Evolutionary conservation across 2,113 vertebrate genomes (phyloP).

Genomic region (Trochalopteron elliotii): DNA sequence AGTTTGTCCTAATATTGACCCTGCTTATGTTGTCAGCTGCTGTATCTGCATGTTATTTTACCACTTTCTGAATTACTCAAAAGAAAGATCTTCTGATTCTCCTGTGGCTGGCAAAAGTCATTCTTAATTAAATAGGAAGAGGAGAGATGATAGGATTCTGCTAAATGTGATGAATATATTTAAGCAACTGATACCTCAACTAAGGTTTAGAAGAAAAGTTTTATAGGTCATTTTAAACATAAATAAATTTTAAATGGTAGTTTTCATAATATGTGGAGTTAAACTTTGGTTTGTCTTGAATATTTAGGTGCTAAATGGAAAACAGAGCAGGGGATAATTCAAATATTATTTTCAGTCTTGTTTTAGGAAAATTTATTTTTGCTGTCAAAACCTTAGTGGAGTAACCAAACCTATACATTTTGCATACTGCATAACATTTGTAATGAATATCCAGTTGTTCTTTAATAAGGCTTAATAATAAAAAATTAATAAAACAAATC

Average conservation of each 20-base stretch:
- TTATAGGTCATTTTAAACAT: constrained; percentile 54
- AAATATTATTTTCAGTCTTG: constrained; percentile 8
- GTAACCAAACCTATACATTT: neutral
- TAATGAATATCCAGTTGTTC: neutral
- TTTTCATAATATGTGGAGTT: constrained; percentile 61
- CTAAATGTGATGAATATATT: constrained; percentile 69
- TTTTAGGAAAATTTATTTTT: constrained; percentile 22
- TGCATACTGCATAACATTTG: neutral
- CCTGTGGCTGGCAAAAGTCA: constrained; percentile 60
- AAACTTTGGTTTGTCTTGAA: constrained; percentile 65
- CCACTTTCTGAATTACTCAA: constrained; percentile 65
- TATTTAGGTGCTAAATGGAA: constrained; percentile 48
- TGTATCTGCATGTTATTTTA: constrained; percentile 24
- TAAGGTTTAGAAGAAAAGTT: constrained; percentile 40
- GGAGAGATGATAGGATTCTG: constrained; percentile 61
- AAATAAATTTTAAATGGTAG: constrained; percentile 70
- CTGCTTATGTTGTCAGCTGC: constrained; percentile 39
- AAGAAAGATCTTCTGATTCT: constrained; percentile 61
- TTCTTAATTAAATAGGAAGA: constrained; percentile 70
- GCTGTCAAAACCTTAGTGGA: neutral
- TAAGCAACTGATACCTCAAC: constrained; percentile 64
- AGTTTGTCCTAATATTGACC: constrained; percentile 52
- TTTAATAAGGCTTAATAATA: constrained; percentile 5
- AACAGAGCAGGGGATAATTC: neutral
- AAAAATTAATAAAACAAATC: neutral